Evolutionary conservation across 2,797 vertebrate species (phyloP), one percentile per base, ranked within the genome.

Genomic region (Microctenopoma lineatum): DNA sequence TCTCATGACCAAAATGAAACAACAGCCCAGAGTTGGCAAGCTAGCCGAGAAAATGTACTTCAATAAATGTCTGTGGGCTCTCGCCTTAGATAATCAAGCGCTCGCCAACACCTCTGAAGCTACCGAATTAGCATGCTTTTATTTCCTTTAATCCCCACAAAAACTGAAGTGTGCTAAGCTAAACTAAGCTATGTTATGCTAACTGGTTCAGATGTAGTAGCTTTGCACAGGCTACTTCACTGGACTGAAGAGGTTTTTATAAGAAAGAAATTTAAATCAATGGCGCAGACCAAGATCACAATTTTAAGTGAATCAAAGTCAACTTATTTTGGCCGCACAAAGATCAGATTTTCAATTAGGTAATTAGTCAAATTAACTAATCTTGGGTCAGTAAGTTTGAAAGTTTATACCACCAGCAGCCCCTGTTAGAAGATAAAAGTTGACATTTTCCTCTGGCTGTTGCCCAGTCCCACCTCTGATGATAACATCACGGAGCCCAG

Each of bases 401-500:
- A 29, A 68, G 66, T 83, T 75, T 61, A 65, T 47, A 4, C 62
- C 36, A 55, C 32, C 5, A 21, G 47, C 61, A 21, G 55, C 48
- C 46, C 39, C 66, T 70, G 57, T 70, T 61, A 34, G 1, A 77
- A 75, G 81, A 87, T 74, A 84, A 74, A 86, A 73, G 79, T 77
- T 87, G 87, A 82, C 78, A 87, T 88, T 84, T 84, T 73, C 42
- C 26, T 63, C 79, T 78, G 68, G 64, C 66, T 66, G 66, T 79
- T 73, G 51, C 67, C 54, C 62, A 61, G 48, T 60, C 69, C 57
- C 45, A 65, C 68, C 61, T 83, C 67, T 75, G 80, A 83, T 74
- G 73, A 87, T 80, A 80, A 74, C 67, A 78, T 83, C 81, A 57
- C 36, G n/a, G 29, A 62, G 58, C 66, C 56, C 69, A 41, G 39